These are phyloP conservation scores for Columba janthina DNA, from an alignment of 2,113 vertebrate species.

Conservation along the genomic window DNA sequence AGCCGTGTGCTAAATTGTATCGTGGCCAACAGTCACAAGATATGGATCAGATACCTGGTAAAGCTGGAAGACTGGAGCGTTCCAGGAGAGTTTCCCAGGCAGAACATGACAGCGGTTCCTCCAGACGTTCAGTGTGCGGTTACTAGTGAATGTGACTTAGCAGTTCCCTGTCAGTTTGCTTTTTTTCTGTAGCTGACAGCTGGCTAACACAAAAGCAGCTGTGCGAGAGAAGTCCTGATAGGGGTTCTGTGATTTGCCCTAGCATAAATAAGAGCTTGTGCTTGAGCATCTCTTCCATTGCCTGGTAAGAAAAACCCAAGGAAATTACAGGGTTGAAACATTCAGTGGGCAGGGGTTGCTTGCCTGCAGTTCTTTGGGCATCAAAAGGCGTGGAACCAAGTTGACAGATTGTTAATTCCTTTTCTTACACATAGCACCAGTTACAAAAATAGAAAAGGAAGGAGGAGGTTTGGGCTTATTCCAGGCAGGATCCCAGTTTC, in stretches of 20 bases:
- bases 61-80: neutral
- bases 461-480: constrained; percentile 37
- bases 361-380: neutral
- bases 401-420: constrained; percentile 13
- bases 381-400: neutral
- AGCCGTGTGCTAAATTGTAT: rapidly evolving
- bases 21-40: neutral
- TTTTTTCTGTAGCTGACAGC: neutral
- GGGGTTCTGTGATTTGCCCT: neutral
- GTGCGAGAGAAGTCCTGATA: neutral
- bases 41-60: rapidly evolving
- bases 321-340: neutral
- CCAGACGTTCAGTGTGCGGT: neutral
- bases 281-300: neutral
- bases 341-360: neutral
- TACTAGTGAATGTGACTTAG: neutral
- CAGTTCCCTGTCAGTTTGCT: neutral
- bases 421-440: neutral
- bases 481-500: constrained; percentile 47
- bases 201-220: neutral
- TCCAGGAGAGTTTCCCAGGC: neutral
- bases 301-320: neutral
- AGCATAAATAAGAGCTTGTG: neutral
- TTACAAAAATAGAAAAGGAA: constrained; percentile 19
- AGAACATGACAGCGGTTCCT: neutral